These are phyloP conservation scores for Laodelphax striatellus DNA, from an alignment of 1,140 invertebrate species.

Conservation along the genomic window DNA sequence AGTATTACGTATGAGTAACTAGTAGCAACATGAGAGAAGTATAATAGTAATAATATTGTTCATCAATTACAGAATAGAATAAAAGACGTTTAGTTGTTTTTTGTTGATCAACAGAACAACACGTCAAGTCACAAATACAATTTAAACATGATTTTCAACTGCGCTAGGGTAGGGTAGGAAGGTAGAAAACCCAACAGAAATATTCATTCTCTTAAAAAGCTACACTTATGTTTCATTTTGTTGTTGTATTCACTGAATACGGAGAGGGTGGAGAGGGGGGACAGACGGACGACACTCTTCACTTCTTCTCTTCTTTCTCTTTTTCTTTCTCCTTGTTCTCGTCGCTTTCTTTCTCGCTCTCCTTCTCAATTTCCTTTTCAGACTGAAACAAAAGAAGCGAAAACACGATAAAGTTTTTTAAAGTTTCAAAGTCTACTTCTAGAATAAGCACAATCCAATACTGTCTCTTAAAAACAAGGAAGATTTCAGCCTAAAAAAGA, in stretches of 20 bases:
- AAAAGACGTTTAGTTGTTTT: neutral
- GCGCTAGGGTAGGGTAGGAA: neutral
- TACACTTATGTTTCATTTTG: conserved; percentile 7
- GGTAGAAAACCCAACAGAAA: conserved; percentile 2
- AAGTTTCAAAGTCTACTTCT: too few relatives aligned
- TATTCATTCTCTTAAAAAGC: conserved; percentile 11
- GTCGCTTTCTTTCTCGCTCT: conserved; percentile 21
- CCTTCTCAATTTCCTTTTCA: conserved; percentile 23
- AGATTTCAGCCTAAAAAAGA: too few relatives aligned
- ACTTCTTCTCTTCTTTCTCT: conserved; percentile 21
- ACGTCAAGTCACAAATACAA: conserved; percentile 6
- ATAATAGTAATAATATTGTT: too few relatives aligned
- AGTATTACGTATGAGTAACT: neutral
- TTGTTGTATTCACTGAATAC: conserved; percentile 4
- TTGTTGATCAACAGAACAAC: conserved; percentile 1
- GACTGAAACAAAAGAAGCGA: conserved; percentile 17
- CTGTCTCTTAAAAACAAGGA: too few relatives aligned
- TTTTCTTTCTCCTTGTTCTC: conserved; percentile 23
- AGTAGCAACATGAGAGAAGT: too few relatives aligned
- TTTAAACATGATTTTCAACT: conserved; percentile 4
- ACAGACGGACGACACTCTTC: neutral
- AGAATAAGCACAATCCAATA: neutral
- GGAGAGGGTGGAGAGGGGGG: conserved; percentile 2
- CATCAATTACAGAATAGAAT: too few relatives aligned
- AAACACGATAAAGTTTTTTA: conserved; percentile 2